A percentile compares a stretch with the other conserved stretches of the same genome.
These are phyloP conservation scores for Melanophora roralis DNA, from an alignment of 2,888 invertebrate species.

Conservation along the genomic window DNA sequence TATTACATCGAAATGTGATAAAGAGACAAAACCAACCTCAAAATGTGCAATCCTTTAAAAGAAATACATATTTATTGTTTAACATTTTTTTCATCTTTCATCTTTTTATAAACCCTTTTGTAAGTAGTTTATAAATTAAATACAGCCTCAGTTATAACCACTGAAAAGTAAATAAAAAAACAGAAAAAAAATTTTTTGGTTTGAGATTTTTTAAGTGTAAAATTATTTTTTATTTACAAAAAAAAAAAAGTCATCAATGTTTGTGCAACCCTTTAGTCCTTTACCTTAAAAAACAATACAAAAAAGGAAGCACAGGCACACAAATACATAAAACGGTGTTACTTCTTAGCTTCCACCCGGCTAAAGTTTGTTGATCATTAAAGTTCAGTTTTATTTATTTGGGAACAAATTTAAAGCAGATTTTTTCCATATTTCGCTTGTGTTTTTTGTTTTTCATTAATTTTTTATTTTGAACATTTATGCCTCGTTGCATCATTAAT, in stretches of 20 bases:
- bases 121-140: slow-evolving; percentile 19
- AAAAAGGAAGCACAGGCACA: too few species aligned
- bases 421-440: background rate
- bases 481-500: slow-evolving; percentile 63
- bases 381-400: slow-evolving; percentile 5
- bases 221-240: slow-evolving; percentile 13
- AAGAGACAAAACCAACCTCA: too few species aligned
- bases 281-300: background rate
- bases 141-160: background rate
- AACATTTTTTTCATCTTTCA: background rate
- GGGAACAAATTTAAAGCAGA: background rate
- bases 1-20: too few species aligned
- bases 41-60: slow-evolving; percentile 12
- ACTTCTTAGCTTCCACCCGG: background rate
- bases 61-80: slow-evolving; percentile 6
- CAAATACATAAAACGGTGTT: background rate
- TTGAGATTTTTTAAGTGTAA: background rate
- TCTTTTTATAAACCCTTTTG: background rate
- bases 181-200: background rate
- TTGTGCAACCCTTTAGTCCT: slow-evolving; percentile 5
- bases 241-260: slow-evolving; percentile 14
- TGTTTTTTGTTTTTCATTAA: background rate
- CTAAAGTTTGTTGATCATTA: slow-evolving; percentile 29
- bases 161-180: slow-evolving; percentile 6
- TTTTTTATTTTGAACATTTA: slow-evolving; percentile 41